Percentiles rank a stretch among this genome's conserved stretches.
Evolutionary conservation across 2,113 vertebrate genomes (phyloP).

Genomic region (Equus quagga): DNA sequence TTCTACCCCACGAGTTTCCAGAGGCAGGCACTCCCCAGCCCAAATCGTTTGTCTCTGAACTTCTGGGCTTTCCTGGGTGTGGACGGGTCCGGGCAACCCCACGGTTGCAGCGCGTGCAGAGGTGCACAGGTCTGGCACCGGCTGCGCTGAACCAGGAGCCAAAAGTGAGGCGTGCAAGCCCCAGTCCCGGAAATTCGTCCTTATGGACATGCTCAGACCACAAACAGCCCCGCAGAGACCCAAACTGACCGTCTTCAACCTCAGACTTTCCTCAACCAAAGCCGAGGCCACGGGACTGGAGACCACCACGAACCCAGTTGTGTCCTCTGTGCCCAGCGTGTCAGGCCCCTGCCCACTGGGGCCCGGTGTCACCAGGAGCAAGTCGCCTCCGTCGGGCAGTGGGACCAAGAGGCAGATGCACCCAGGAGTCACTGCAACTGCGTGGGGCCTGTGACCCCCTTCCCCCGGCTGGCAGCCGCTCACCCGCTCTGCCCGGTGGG

Average conservation of each 20-base stretch:
- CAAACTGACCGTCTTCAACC: neutral
- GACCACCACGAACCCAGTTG: neutral
- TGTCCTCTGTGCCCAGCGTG: neutral
- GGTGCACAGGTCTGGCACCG: accelerated
- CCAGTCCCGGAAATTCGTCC: neutral
- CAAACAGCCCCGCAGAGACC: neutral
- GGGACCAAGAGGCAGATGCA: neutral
- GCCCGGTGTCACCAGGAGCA: neutral
- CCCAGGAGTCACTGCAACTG: neutral
- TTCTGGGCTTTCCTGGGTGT: neutral
- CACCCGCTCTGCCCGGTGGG: neutral
- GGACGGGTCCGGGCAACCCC: accelerated
- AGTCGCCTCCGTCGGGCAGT: accelerated
- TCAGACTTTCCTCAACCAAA: neutral
- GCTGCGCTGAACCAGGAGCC: neutral
- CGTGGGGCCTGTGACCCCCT: accelerated
- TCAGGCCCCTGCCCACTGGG: accelerated
- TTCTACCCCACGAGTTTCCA: neutral
- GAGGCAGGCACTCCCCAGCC: neutral
- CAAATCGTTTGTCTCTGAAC: neutral
- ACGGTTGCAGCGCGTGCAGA: too few relatives aligned
- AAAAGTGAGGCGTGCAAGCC: too few relatives aligned
- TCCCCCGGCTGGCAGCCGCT: neutral
- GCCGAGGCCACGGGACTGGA: neutral
- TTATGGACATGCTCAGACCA: neutral